Base-by-base conservation (phyloP, 2,888 invertebrate genomes). In the Actias luna region DNA sequence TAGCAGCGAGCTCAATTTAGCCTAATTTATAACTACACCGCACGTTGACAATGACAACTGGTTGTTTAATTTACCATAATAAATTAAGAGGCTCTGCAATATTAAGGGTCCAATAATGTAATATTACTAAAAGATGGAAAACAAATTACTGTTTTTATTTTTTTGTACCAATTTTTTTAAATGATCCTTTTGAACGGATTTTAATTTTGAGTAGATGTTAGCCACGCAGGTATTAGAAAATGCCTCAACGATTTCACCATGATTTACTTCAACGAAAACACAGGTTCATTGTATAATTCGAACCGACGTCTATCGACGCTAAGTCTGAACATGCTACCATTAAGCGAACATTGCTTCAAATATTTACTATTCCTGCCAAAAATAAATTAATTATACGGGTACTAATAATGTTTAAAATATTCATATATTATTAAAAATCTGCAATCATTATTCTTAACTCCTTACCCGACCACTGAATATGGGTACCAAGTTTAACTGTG, bases 1-100 rank as follows among this genome's bases (percentile, higher is more conserved):
- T 76, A 76, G 75, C 75, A 76, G 77, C 78, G 76, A 73, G 82
- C 86, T 85, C 84, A 79, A 83, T 86, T 84, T 78, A 73, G 75
- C 66, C 74, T 84, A 83, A 86, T 86, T 85, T 85, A 84, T 83
- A 84, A 77, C 83, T 70, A 67, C 65, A 77, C 76, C 80, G 69
- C 78, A 77, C 69, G 72, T 68, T 71, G 69, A 72, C 50, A 25
- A 10, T 50, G 36, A 63, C 59, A 36, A 59, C 59, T 14, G 46
- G 29, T 18, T n/a, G 35, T 58, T 8, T 35, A 42, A 42, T 58
- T 31, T 22, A 39, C 36, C 18, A n/a, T 22, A 25, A 18, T 61
- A 29, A 61, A 36, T 36, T 39, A 39, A n/a, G 18, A 58, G 14
- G 7, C 22, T 22, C 35, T 55, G 35, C 27, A 35, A 60, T 16